These are phyloP conservation scores for Yponomeuta sedellus DNA, from an alignment of 2,888 invertebrate genomes.

Conservation along the genomic window DNA sequence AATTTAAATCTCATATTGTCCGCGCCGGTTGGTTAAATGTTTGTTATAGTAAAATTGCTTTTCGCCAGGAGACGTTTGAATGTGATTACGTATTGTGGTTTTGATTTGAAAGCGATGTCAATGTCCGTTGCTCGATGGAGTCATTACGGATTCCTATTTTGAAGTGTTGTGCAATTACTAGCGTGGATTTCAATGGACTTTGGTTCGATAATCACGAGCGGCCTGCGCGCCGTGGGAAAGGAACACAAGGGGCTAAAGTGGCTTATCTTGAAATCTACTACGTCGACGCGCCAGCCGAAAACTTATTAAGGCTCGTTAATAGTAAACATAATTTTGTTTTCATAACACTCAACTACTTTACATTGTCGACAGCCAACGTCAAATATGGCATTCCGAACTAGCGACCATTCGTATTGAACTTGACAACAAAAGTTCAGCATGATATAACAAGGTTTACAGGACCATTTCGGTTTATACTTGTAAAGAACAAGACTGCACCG, in stretches of 20 bases:
- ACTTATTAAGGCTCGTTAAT: conserved; percentile 40
- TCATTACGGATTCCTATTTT: conserved; percentile 1
- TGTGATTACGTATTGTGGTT: neutral
- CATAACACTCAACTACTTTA: neutral
- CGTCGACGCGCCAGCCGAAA: conserved; percentile 51
- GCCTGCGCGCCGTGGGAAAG: conserved; percentile 62
- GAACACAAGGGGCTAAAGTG: conserved; percentile 40
- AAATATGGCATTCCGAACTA: neutral
- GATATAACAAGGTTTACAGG: no score
- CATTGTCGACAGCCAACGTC: neutral
- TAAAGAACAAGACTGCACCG: no score
- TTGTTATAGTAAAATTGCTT: conserved; percentile 3
- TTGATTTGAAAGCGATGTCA: neutral
- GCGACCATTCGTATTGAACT: no score
- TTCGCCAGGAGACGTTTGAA: neutral
- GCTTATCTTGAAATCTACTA: conserved; percentile 66
- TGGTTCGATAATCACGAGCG: conserved; percentile 6
- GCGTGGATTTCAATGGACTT: conserved; percentile 7
- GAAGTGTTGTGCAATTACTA: neutral
- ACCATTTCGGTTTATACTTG: no score
- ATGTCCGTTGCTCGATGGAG: neutral
- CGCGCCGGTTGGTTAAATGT: neutral
- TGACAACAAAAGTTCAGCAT: no score
- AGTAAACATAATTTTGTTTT: neutral
- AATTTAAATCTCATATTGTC: conserved; percentile 12